A percentile compares a stretch with the other conserved stretches of the same genome.
These are phyloP conservation scores for Apamea epomidion DNA, from an alignment of 2,888 invertebrate species.

Conservation along the genomic window DNA sequence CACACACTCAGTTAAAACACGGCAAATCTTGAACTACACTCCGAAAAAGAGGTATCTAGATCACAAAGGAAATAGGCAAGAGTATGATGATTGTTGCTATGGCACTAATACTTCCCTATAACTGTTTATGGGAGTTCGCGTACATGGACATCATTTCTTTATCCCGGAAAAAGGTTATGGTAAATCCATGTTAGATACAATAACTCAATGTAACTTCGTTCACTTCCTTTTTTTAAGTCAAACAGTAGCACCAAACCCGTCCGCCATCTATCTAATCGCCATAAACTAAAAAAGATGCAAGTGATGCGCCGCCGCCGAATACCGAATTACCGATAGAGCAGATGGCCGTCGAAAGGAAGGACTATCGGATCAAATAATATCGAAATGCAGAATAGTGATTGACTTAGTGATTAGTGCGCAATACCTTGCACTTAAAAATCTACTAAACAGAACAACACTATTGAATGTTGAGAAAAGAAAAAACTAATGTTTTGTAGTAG, in stretches of 20 bases:
- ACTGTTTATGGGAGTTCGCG: slow-evolving; percentile 9
- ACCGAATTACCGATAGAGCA: background rate
- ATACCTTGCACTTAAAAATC: background rate
- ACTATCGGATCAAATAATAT: background rate
- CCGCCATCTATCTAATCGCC: slow-evolving; percentile 53
- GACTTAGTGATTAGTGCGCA: too few species aligned
- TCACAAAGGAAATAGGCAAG: slow-evolving; percentile 88
- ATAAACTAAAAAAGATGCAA: slow-evolving; percentile 30
- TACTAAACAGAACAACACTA: slow-evolving; percentile 39
- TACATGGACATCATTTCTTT: slow-evolving; percentile 25
- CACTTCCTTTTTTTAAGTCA: slow-evolving; percentile 54
- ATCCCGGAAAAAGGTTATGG: slow-evolving; percentile 15
- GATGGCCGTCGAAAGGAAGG: background rate
- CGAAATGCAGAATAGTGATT: background rate
- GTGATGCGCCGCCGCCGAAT: slow-evolving; percentile 45
- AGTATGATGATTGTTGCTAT: slow-evolving; percentile 78
- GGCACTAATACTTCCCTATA: slow-evolving; percentile 73
- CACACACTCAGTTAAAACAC: slow-evolving; percentile 52
- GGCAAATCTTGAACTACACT: slow-evolving; percentile 66
- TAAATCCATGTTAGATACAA: slow-evolving; percentile 39
- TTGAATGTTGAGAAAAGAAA: slow-evolving; percentile 6
- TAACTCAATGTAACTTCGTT: slow-evolving; percentile 33
- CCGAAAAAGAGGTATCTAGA: slow-evolving; percentile 78
- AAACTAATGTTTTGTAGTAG: background rate
- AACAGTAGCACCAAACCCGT: slow-evolving; percentile 57